phyloP scores from a whole-genome alignment of 2,113 vertebrate genomes.

The Thalassarche chlororhynchos region DNA sequence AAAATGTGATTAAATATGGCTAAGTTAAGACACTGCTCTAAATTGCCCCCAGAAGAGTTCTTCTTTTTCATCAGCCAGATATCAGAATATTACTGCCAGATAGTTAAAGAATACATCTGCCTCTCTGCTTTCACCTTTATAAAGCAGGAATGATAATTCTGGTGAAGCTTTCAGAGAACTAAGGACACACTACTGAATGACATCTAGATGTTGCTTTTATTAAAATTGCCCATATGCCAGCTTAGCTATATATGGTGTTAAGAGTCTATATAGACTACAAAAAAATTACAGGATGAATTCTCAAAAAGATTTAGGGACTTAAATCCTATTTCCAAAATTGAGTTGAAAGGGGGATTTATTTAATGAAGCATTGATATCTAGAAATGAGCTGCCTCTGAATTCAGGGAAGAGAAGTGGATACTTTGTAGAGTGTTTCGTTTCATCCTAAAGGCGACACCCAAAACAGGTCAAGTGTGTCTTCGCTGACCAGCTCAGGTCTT shows the following conservation, averaged over 20 bases:
- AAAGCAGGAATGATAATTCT: background rate
- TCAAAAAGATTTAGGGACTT: background rate
- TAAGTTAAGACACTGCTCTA: background rate
- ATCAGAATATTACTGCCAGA: background rate
- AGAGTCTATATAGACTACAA: background rate
- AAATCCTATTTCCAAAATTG: background rate
- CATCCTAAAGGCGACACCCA: background rate
- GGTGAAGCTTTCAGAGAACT: background rate
- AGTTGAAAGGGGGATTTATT: background rate
- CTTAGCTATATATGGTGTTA: background rate
- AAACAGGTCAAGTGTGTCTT: background rate
- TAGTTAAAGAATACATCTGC: background rate
- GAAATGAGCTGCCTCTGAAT: background rate
- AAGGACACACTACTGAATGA: background rate
- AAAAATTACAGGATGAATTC: background rate
- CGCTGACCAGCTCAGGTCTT: background rate
- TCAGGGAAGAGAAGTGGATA: background rate
- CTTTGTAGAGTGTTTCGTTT: background rate
- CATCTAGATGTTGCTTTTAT: background rate
- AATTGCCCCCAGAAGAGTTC: background rate
- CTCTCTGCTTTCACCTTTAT: background rate
- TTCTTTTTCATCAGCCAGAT: background rate
- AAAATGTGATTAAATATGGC: background rate
- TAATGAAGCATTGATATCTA: background rate
- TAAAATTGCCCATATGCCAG: background rate